phyloP scores from a whole-genome alignment of 2,888 invertebrate genomes.

The Aphidoletes aphidimyza region DNA sequence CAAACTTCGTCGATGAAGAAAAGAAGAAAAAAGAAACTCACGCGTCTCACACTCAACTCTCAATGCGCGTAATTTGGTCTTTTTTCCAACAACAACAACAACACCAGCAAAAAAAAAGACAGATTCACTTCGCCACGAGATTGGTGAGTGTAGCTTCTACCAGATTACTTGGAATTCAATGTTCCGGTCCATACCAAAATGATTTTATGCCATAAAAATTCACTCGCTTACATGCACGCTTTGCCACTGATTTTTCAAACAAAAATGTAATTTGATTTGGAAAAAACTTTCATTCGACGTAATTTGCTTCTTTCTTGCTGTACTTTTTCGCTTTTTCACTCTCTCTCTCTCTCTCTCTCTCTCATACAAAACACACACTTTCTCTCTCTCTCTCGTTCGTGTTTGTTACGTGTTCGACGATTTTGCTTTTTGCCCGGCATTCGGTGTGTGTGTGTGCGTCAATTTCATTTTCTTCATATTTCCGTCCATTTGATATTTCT shows the following conservation, averaged over 20 bases:
- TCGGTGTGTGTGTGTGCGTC: too few relatives aligned
- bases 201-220: neutral
- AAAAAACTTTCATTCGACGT: constrained; percentile 19
- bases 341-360: too few relatives aligned
- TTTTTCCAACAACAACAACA: too few relatives aligned
- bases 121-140: neutral
- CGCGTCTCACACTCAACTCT: neutral
- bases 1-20: neutral
- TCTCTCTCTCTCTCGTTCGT: too few relatives aligned
- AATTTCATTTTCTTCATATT: constrained; percentile 31
- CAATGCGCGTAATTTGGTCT: neutral
- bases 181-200: neutral
- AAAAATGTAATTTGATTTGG: constrained; percentile 8
- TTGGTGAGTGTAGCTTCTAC: neutral
- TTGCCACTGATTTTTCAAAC: constrained; percentile 34
- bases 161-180: neutral
- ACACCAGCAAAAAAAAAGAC: too few relatives aligned
- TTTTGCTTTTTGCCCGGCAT: neutral
- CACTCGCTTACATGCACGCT: neutral
- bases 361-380: too few relatives aligned
- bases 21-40: too few relatives aligned
- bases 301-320: neutral
- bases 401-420: constrained; percentile 21
- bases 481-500: constrained; percentile 11
- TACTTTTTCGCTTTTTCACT: too few relatives aligned